Evolutionary conservation across 2,113 vertebrate genomes (phyloP).

Genomic region (Terrapene triunguis): DNA sequence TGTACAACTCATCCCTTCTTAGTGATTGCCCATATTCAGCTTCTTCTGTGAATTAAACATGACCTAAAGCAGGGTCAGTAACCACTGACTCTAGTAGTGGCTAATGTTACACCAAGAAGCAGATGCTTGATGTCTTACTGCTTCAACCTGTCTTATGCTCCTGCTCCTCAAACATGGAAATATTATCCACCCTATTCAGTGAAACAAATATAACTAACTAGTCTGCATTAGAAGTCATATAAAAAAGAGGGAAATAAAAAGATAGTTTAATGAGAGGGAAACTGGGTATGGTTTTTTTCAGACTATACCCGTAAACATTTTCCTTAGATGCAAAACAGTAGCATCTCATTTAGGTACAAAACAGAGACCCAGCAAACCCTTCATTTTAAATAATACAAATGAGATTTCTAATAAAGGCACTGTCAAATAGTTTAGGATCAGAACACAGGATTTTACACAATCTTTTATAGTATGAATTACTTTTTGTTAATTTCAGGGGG

Average conservation of each 20-base stretch:
- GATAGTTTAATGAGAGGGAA: neutral
- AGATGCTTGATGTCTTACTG: neutral
- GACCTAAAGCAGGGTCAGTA: slow-evolving; percentile 4
- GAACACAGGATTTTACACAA: neutral
- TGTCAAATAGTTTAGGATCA: neutral
- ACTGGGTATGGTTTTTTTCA: neutral
- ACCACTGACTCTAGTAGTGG: neutral
- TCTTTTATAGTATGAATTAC: neutral
- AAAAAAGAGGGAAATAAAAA: neutral
- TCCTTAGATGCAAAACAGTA: neutral
- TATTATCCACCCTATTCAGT: neutral
- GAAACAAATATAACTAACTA: neutral
- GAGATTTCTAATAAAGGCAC: neutral
- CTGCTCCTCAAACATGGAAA: neutral
- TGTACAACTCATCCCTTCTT: neutral
- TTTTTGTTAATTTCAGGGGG: neutral
- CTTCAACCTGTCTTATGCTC: neutral
- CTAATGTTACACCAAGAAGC: neutral
- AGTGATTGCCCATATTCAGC: neutral
- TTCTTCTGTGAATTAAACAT: slow-evolving; percentile 15
- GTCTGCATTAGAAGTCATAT: neutral
- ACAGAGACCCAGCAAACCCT: neutral
- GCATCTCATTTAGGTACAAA: neutral
- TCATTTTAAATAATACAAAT: neutral
- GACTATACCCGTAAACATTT: neutral